Conservation (phyloP, 2,888 invertebrate genomes). For the Magallana nippona region DNA sequence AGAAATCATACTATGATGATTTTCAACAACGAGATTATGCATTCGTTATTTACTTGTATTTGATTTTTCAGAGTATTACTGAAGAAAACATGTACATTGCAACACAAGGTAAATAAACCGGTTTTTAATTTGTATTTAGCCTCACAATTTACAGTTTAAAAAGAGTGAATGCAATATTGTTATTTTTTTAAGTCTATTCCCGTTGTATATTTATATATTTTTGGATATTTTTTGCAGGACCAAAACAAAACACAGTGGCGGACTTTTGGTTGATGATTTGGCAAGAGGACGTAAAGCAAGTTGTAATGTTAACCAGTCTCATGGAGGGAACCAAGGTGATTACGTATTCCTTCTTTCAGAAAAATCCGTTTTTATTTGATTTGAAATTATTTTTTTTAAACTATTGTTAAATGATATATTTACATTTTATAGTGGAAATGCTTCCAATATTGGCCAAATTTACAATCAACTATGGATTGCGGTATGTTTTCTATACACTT, state of each 20-base stretch:
- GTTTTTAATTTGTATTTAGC: background rate
- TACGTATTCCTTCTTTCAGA: too few species aligned
- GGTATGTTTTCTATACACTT: background rate
- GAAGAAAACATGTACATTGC: background rate
- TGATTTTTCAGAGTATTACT: background rate
- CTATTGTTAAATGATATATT: background rate
- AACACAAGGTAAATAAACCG: background rate
- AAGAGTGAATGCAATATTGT: too few species aligned
- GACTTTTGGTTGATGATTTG: background rate
- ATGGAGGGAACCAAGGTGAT: background rate
- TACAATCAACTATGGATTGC: background rate
- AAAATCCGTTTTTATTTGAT: too few species aligned
- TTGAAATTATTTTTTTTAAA: too few species aligned
- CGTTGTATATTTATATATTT: too few species aligned
- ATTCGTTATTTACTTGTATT: background rate
- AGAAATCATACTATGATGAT: background rate
- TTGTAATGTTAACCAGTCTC: background rate
- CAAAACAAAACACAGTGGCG: background rate
- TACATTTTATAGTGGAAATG: background rate
- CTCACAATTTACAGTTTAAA: too few species aligned
- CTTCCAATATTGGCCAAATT: background rate
- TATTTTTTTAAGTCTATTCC: too few species aligned
- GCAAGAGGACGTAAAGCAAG: background rate
- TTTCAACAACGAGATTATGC: background rate
- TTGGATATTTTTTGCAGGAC: background rate